Base-by-base conservation (phyloP, 2,797 vertebrate species). In the Phoxinus dragarum region DNA sequence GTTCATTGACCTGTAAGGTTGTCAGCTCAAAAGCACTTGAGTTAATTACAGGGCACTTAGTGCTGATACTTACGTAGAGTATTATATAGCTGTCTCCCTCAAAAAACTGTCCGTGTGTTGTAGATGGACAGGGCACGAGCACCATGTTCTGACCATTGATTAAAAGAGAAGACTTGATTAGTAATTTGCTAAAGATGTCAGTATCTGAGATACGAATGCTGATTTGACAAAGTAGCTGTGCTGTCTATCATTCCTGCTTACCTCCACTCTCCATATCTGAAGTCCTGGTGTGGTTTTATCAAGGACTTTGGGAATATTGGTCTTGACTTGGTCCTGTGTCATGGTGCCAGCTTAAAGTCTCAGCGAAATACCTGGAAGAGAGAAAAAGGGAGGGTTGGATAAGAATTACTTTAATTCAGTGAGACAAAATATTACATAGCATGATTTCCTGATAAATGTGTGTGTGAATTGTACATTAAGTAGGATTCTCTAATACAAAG, bases 201-300 rank as follows among this genome's bases (percentile, higher is more conserved):
- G 14, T 44, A 42, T 64, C 21, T 61, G 4, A 76, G 5, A 61
- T 40, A 17, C 6, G 10, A 52, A 27, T 40, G 6, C 6, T 40
- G 16, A 2, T 54, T 49, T 79, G 67, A 78, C 34, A 54, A 42
- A 69, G 38, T 44, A 56, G 6, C 27, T 3, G 11, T 36, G 42
- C 23, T 47, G 23, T 68, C 21, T 16, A 38, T 47, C 42, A 10
- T 85, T 34, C 40, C 54, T 17, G 42, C 94, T 88, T 84, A 97
- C 97, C 96, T 97, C 97, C 0, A 97, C 96, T 91, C 97, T 92
- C 97, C 97, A 97, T 96, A 97, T 96, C 90, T 97, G 96, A 85
- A 97, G 75, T 47, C 97, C 97, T 0, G 96, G 94, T 0, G 93
- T 96, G 84, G 95, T 97, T 95, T 94, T 94, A 90, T 96, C 95